Conservation (phyloP, 1,140 invertebrate species). For the Bombus sibiricus region DNA sequence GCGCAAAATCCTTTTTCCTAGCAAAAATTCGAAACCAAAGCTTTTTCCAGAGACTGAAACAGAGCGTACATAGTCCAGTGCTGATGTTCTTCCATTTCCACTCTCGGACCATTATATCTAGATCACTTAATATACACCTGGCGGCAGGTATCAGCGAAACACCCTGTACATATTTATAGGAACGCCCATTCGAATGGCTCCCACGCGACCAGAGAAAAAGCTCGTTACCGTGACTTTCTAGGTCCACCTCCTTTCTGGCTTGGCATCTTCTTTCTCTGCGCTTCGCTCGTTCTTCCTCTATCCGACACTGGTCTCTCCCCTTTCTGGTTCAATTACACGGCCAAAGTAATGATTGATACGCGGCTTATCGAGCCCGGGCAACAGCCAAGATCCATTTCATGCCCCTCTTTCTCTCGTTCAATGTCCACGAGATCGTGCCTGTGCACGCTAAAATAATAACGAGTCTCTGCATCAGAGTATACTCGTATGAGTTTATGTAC, state of each 20-base stretch:
- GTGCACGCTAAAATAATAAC: conserved; percentile 61
- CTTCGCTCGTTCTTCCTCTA: too few relatives aligned
- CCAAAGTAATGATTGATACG: conserved; percentile 61
- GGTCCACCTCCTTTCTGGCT: conserved; percentile 11
- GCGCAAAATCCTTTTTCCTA: neutral
- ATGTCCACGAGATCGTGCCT: conserved; percentile 8
- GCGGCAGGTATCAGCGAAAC: conserved; percentile 22
- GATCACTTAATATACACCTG: neutral
- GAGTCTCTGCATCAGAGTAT: neutral
- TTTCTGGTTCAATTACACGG: conserved; percentile 63
- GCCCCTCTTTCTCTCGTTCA: neutral
- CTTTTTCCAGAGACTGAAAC: neutral
- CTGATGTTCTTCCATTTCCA: neutral
- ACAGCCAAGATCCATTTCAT: conserved; percentile 50
- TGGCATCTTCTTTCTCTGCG: neutral
- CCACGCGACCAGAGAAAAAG: conserved; percentile 63
- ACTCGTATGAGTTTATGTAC: too few relatives aligned
- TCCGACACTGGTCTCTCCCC: neutral
- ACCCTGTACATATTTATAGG: conserved; percentile 47
- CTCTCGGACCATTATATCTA: neutral
- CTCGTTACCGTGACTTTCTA: conserved; percentile 60
- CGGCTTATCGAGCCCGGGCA: conserved; percentile 45
- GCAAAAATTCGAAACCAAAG: neutral
- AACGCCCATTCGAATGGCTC: conserved; percentile 47
- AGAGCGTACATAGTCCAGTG: neutral